Evolutionary conservation across 2,888 invertebrate genomes (phyloP), one percentile per base, ranked within the genome.

Genomic region (Drosophila prolongata): DNA sequence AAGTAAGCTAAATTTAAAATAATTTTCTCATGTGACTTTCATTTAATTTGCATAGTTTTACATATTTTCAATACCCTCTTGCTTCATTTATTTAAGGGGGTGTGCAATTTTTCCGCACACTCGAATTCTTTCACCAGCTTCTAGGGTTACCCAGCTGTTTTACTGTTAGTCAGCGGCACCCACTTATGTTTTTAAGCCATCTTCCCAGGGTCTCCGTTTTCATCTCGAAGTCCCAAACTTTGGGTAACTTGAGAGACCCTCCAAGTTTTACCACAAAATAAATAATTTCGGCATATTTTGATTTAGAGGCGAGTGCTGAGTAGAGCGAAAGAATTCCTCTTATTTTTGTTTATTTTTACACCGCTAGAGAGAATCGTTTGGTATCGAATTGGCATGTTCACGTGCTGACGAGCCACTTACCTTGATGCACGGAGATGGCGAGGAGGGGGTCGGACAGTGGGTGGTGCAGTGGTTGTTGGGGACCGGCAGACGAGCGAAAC

Each of bases 81-180:
- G n/a, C n/a, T n/a, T n/a, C n/a, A n/a, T n/a, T n/a, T n/a, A n/a
- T n/a, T n/a, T n/a, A n/a, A n/a, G n/a, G n/a, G n/a, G n/a, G n/a
- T n/a, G n/a, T n/a, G n/a, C n/a, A n/a, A 72, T 57, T 35, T 14
- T 9, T 43, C 11, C 19, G 30, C n/a, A 42, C 49, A 64, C 55
- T 34, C 42, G 14, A 56, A 58, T 52, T 46, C 42, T 40, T 19
- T 40, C 6, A 27, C n/a, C 6, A 55, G 24, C 55, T 72, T 76
- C 85, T 79, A 46, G 47, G 52, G 66, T 85, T 85, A 76, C 82
- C 14, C 46, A 40, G 52, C 62, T 44, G 61, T 34, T 71, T 65
- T 80, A 80, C 78, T 43, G 80, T 74, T 80, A 80, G 53, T 46
- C 24, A 19, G 44, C 56, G 50, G 54, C 38, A 43, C 42, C 24